These are phyloP conservation scores for Oegoconia quadripuncta DNA, from an alignment of 2,888 invertebrate species.

Conservation along the genomic window DNA sequence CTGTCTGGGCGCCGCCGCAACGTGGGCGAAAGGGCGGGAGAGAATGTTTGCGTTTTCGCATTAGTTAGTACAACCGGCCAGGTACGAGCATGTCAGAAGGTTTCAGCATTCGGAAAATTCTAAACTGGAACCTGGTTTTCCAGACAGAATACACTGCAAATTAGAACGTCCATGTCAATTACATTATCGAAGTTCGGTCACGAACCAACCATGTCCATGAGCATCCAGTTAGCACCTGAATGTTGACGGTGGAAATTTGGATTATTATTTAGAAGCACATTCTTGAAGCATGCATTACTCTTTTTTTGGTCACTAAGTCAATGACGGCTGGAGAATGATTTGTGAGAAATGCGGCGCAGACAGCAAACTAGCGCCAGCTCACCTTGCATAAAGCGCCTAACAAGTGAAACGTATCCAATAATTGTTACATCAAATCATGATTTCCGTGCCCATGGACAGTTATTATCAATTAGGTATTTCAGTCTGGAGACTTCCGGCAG, in stretches of 20 bases:
- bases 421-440: too few relatives aligned
- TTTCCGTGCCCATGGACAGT: too few relatives aligned
- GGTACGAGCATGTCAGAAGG: background rate
- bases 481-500: too few relatives aligned
- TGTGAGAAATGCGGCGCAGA: too few relatives aligned
- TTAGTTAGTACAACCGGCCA: too few relatives aligned
- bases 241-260: background rate
- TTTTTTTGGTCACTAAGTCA: background rate
- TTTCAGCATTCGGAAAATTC: conserved; percentile 3
- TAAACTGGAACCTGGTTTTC: conserved; percentile 1
- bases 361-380: too few relatives aligned
- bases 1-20: too few relatives aligned
- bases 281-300: background rate
- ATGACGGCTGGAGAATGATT: background rate
- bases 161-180: conserved; percentile 24
- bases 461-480: too few relatives aligned
- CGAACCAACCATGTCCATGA: conserved; percentile 19
- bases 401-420: too few relatives aligned
- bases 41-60: too few relatives aligned
- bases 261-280: conserved; percentile 3
- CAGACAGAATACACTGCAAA: conserved; percentile 11
- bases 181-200: conserved; percentile 24
- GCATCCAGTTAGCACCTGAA: conserved; percentile 19
- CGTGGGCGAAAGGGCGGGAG: too few relatives aligned
- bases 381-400: too few relatives aligned